Evolutionary conservation across 2,888 invertebrate genomes (phyloP), one percentile per base, ranked within the genome.

Genomic region (Erpobdella octoculata): DNA sequence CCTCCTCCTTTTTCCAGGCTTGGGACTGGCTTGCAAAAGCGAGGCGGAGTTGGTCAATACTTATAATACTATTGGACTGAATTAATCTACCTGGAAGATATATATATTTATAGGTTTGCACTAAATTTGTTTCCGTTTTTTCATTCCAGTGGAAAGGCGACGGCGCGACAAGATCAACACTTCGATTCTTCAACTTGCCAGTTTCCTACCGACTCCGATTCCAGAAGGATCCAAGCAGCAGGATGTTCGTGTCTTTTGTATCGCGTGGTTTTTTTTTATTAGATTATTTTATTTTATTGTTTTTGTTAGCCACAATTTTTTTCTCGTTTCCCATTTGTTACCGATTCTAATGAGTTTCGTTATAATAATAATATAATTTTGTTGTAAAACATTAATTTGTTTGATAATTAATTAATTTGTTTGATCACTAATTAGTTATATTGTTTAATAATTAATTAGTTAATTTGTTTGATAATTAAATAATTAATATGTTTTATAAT

Each of bases 151-250:
- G 1, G 95, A 96, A 83, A 87, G 95, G 78, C 86, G 95, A 75
- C 86, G 96, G 62, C 86, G 96, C 77, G 94, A 95, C 81, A 96
- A 95, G 86, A 96, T 96, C 75, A 96, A 96, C 83, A 92, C 89
- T 80, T 96, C 95, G 95, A 96, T 96, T 76, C 89, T 91, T 68
- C 92, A 92, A 83, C 85, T 96, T 72, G 91, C 93, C 1, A 91
- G 92, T 80, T 88, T 95, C 76, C 90, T 96, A 70, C 94, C 94
- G 0, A 89, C 89, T 74, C 88, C 88, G 79, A 85, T 85, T 9
- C 81, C 76, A 71, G 86, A 87, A 66, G 85, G 86, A 70, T 79
- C 83, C 28, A 89, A 89, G 75, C 83, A 83, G 75, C 89, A 89
- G 5, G 86, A 88, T 59, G 70, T 72, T 5, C 46, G 69, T 48